Conservation (phyloP, 2,797 vertebrate species). For the Sebastes diaconus region DNA sequence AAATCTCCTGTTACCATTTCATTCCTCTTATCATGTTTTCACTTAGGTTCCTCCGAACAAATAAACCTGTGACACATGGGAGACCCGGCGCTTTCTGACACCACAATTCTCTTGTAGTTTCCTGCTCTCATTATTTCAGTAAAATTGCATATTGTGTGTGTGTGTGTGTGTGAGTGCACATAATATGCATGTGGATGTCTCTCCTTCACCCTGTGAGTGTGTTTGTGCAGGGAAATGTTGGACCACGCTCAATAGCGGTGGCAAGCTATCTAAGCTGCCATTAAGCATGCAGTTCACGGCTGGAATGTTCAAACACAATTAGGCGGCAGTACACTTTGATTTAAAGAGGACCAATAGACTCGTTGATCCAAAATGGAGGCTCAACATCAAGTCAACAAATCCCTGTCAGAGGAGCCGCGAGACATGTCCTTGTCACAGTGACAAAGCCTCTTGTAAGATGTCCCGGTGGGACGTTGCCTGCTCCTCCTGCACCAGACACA, state of each 20-base stretch:
- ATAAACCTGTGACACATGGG: constrained; percentile 57
- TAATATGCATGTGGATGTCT: neutral
- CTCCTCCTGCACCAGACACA: constrained; percentile 2
- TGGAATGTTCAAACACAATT: constrained; percentile 81
- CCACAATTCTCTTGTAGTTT: constrained; percentile 21
- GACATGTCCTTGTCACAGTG: constrained; percentile 73
- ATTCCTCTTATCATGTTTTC: constrained; percentile 69
- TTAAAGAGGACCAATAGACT: constrained; percentile 74
- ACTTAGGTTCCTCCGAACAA: constrained; percentile 53
- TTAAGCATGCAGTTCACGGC: constrained; percentile 77
- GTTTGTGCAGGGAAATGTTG: constrained; percentile 34
- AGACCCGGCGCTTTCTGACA: constrained; percentile 18
- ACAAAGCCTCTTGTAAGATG: constrained; percentile 60
- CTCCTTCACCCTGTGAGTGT: neutral
- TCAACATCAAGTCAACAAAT: constrained; percentile 80
- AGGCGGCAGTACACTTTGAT: constrained; percentile 74
- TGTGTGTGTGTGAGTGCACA: neutral
- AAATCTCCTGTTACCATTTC: constrained; percentile 71
- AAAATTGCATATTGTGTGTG: constrained; percentile 3
- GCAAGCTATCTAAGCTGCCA: constrained; percentile 67
- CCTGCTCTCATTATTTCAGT: constrained; percentile 40
- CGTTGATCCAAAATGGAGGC: constrained; percentile 75
- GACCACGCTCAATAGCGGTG: constrained; percentile 34
- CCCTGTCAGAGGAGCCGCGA: constrained; percentile 59
- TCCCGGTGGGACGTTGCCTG: constrained; percentile 38